Conservation (phyloP, 2,888 invertebrate species). For the Mantis religiosa region DNA sequence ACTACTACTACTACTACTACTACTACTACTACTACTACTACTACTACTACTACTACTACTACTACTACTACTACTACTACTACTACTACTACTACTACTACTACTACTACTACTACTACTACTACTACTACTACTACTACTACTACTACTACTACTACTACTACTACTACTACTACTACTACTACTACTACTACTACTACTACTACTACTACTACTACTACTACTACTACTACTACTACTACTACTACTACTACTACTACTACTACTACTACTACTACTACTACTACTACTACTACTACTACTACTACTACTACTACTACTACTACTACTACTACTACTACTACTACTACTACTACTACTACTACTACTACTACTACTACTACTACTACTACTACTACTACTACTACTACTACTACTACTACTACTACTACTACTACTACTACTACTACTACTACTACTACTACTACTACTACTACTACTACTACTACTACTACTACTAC, state of each 20-base stretch:
- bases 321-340: slow-evolving; percentile 7
- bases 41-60: slow-evolving; percentile 7
- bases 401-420: slow-evolving; percentile 7
- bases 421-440: slow-evolving; percentile 7
- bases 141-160: slow-evolving; percentile 7
- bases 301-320: slow-evolving; percentile 7
- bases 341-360: slow-evolving; percentile 7
- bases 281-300: slow-evolving; percentile 7
- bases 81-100: slow-evolving; percentile 7
- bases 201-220: slow-evolving; percentile 7
- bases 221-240: slow-evolving; percentile 7
- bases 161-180: slow-evolving; percentile 7
- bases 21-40: slow-evolving; percentile 5
- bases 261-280: slow-evolving; percentile 7
- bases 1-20: slow-evolving; percentile 7
- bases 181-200: slow-evolving; percentile 7
- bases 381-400: slow-evolving; percentile 7
- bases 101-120: slow-evolving; percentile 7
- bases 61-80: slow-evolving; percentile 7
- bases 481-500: slow-evolving; percentile 7
- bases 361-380: slow-evolving; percentile 4
- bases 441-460: slow-evolving; percentile 7
- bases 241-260: slow-evolving; percentile 5
- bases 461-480: slow-evolving; percentile 4
- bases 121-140: slow-evolving; percentile 4